Evolutionary conservation across 2,888 invertebrate species (phyloP).

Genomic region (Hesperia comma): DNA sequence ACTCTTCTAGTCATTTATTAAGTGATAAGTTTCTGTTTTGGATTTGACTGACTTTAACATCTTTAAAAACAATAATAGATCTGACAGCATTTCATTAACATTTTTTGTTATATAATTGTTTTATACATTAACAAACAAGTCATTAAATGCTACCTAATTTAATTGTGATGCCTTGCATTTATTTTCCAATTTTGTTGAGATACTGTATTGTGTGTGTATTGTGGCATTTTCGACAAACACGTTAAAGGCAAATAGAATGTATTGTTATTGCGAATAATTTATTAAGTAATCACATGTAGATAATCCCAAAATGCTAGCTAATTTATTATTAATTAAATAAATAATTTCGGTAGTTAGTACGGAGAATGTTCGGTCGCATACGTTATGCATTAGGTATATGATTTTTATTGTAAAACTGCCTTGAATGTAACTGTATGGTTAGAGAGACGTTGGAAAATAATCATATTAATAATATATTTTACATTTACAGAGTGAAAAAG

Average conservation of each 20-base stretch:
- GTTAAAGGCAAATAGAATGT: not conserved
- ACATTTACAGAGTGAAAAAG: conserved; percentile 51
- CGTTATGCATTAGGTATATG: conserved; percentile 29
- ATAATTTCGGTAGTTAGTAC: conserved; percentile 25
- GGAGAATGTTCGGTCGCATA: conserved; percentile 20
- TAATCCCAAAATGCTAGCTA: conserved; percentile 34
- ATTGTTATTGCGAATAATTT: conserved; percentile 15
- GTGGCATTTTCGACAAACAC: conserved; percentile 1
- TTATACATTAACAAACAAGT: no score
- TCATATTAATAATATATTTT: conserved; percentile 53
- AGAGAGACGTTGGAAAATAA: conserved; percentile 42
- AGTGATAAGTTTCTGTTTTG: no score
- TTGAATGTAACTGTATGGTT: conserved; percentile 53
- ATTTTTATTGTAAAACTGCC: conserved; percentile 50
- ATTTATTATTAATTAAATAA: conserved; percentile 28
- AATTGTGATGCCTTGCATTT: no score
- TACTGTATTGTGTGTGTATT: no score
- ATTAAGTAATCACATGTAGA: conserved; percentile 31
- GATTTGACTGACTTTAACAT: no score
- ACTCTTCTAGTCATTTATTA: no score
- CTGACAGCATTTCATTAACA: no score
- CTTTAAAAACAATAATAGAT: no score
- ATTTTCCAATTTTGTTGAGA: not conserved
- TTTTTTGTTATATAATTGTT: no score
- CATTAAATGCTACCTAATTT: no score